Base-by-base conservation (phyloP, 1,140 invertebrate genomes). In the Hesperophylax magnus region DNA sequence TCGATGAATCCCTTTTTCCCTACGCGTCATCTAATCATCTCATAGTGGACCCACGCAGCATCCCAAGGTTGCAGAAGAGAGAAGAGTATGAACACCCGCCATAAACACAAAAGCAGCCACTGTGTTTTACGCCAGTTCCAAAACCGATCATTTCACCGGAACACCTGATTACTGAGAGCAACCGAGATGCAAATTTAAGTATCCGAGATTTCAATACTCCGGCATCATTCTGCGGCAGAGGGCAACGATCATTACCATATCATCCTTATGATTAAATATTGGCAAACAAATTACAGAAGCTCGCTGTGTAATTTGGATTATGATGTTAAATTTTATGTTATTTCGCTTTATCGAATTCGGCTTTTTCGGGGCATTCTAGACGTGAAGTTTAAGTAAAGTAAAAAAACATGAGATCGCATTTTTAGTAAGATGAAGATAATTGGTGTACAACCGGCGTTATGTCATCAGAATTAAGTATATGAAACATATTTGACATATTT, bases 151-250 rank as follows among this genome's bases (percentile, higher is more conserved):
- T 67, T 67, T 34, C 9, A n/a, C 63, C 63, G 63, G 63, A 67
- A 67, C 69, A 72, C 52, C 34, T 52, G 69, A 72, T 72, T 72
- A 72, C 69, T 52, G 24, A 53, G 69, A 34, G 47, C 31, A 24
- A 3, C 39, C 9, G n/a, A 72, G 47, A 72, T 72, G 69, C 69
- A 72, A 72, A 72, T 72, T 72, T 72, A 52, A 72, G 69, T 72
- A 72, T 72, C 69, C 15, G 15, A 72, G 69, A 72, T 72, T 72
- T 72, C 18, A 53, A 53, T 72, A 72, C 69, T 47, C 11, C 18
- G 17, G 63, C 63, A 31, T n/a, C 63, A 34, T 15, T 27, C 22
- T 17, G 7, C 58, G 0, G 17, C 18, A 24, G 58, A 14, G 17
- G 58, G 58, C 24, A 47, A 22, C n/a, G 14, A 11, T 2, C 63